Conservation (phyloP, 2,113 vertebrate species). For the Naja naja region DNA sequence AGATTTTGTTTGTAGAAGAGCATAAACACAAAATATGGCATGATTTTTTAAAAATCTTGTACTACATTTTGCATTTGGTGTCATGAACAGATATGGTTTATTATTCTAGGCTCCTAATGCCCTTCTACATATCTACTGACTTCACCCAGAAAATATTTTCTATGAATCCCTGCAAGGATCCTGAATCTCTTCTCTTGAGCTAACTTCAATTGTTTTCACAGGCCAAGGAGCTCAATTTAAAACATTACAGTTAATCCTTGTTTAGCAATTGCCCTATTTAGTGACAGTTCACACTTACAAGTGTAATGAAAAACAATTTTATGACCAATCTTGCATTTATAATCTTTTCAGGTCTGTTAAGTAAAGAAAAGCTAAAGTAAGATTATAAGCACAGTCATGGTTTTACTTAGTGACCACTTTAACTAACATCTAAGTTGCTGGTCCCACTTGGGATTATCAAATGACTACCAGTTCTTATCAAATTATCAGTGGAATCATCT, state of each 20-base stretch:
- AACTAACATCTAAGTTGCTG: background rate
- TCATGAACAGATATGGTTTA: constrained; percentile 16
- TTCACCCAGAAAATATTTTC: background rate
- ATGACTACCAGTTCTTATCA: background rate
- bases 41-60: background rate
- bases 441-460: background rate
- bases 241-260: background rate
- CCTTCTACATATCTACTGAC: background rate
- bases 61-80: constrained; percentile 17
- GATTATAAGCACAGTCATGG: background rate
- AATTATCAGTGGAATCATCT: background rate
- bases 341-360: background rate
- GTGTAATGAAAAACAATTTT: background rate
- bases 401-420: background rate
- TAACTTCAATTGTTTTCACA: background rate
- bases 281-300: background rate
- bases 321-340: background rate
- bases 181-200: background rate
- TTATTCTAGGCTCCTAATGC: background rate
- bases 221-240: background rate
- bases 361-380: background rate
- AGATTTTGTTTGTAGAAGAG: constrained; percentile 22
- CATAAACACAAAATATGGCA: constrained; percentile 32
- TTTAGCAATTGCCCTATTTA: background rate
- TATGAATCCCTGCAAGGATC: background rate